A percentile compares a stretch with the other conserved stretches of the same genome.
Conservation (phyloP, 35 echinoderm and acorn worm genomes). For the Stichopus chloronotus region DNA sequence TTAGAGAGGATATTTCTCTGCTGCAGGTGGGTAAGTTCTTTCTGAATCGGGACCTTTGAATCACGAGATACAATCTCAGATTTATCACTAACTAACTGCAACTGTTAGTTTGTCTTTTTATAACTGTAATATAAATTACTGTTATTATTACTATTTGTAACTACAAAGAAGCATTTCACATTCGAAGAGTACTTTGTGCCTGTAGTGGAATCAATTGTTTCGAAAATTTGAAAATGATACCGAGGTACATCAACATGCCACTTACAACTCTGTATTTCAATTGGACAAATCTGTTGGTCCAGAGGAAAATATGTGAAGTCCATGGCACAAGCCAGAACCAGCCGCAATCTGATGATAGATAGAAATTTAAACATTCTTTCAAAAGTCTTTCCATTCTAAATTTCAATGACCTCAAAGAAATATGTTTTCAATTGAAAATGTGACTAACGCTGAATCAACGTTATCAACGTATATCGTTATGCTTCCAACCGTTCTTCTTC, state of each 20-base stretch:
- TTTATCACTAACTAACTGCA: too few relatives aligned
- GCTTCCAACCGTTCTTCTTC: too few relatives aligned
- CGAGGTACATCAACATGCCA: background rate
- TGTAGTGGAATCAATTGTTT: background rate
- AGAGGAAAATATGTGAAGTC: slow-evolving; percentile 83
- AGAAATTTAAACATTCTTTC: too few relatives aligned
- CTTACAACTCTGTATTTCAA: slow-evolving; percentile 86
- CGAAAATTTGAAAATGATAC: background rate
- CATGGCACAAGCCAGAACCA: slow-evolving; percentile 78
- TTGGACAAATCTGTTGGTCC: slow-evolving; percentile 71
- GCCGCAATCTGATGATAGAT: slow-evolving; percentile 51
- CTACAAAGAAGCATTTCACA: background rate
- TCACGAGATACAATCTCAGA: too few relatives aligned
- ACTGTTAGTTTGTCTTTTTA: background rate
- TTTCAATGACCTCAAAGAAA: too few relatives aligned
- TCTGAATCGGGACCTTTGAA: too few relatives aligned
- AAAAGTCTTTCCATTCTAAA: too few relatives aligned
- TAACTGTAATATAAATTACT: background rate
- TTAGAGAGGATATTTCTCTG: too few relatives aligned
- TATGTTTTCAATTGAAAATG: too few relatives aligned
- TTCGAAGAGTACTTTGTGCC: background rate
- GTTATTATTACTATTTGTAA: background rate
- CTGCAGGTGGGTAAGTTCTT: too few relatives aligned
- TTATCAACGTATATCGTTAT: too few relatives aligned
- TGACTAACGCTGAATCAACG: too few relatives aligned